Conservation (phyloP, 37 sponge, comb jelly and placozoan species). For the Cladorhizidae sp. region DNA sequence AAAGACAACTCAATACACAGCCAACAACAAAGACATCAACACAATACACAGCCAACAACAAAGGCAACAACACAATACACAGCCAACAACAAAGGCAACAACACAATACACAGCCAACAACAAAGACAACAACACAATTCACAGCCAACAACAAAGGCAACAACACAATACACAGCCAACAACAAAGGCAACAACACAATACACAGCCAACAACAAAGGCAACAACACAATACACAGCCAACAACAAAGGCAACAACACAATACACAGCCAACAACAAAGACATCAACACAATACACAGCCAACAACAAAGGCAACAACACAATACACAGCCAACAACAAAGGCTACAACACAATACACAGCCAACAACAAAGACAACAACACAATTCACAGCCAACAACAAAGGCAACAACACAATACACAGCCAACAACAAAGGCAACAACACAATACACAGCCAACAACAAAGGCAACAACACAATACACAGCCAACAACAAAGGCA, state of each 20-base stretch:
- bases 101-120: not conserved
- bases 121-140: not conserved
- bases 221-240: not conserved
- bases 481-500: not conserved
- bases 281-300: not conserved
- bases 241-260: not conserved
- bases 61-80: not conserved
- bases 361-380: not conserved
- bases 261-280: no score
- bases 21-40: not conserved
- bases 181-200: not conserved
- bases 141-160: no score
- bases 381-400: no score
- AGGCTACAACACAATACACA: not conserved
- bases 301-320: not conserved
- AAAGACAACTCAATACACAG: no score
- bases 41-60: conserved; percentile 7
- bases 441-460: no score
- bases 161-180: not conserved
- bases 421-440: not conserved
- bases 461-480: not conserved
- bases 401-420: not conserved
- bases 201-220: no score
- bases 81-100: no score
- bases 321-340: no score